These are phyloP conservation scores for Psettodes erumei DNA, from an alignment of 2,113 vertebrate species.

Conservation along the genomic window DNA sequence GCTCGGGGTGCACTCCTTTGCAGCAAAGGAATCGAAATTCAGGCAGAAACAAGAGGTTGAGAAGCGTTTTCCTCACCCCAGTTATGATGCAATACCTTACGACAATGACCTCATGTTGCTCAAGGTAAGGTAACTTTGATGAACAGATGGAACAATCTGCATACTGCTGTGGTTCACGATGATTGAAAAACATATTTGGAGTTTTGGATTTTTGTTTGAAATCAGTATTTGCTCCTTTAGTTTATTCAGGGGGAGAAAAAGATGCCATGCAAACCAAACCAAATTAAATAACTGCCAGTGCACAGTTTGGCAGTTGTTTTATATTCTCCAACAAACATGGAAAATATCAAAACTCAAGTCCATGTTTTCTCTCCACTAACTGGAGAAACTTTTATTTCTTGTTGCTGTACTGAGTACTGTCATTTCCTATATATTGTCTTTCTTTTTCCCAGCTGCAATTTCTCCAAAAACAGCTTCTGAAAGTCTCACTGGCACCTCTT, in stretches of 20 bases:
- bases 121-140: conserved; percentile 63
- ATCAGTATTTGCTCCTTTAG: neutral
- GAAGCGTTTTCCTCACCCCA: conserved; percentile 45
- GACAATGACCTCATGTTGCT: conserved; percentile 79
- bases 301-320: neutral
- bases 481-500: no score
- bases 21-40: conserved; percentile 6
- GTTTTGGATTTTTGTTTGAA: neutral
- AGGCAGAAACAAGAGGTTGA: conserved; percentile 49
- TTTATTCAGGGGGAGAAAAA: neutral
- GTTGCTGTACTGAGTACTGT: no score
- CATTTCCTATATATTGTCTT: no score
- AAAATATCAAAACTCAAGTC: neutral
- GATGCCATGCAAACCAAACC: neutral
- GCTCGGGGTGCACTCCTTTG: conserved; percentile 74
- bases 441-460: no score
- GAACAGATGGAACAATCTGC: no score
- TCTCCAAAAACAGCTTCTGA: no score
- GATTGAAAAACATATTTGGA: neutral
- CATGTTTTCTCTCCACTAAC: neutral
- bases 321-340: neutral
- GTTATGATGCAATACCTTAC: neutral
- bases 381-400: neutral
- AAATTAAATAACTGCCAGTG: neutral
- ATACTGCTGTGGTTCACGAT: neutral